Evolutionary conservation across 92 coral and sea anemone genomes (phyloP).

Genomic region (Epizoanthus ramosus): DNA sequence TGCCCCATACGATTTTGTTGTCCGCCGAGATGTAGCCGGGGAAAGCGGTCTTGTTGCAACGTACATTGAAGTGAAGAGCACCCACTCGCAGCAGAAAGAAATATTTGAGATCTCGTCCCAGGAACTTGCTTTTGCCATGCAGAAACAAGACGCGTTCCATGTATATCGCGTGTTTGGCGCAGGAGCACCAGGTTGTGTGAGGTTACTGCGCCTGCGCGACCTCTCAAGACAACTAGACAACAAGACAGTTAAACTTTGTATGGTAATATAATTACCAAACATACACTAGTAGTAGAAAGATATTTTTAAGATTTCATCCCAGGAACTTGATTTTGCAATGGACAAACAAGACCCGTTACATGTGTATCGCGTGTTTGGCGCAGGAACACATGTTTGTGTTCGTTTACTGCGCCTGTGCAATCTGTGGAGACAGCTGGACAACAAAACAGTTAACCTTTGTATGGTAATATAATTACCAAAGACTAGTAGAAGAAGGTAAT

Average conservation of each 20-base stretch:
- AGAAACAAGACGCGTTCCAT: constrained; percentile 62
- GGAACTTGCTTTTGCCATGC: constrained; percentile 77
- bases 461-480: constrained; percentile 30
- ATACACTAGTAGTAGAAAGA: constrained; percentile 16
- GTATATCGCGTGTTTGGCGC: constrained; percentile 90
- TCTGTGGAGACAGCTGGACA: no score
- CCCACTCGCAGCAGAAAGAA: constrained; percentile 72
- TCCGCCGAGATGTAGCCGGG: constrained; percentile 41
- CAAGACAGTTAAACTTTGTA: constrained; percentile 76
- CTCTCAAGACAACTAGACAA: constrained; percentile 74
- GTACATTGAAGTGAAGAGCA: constrained; percentile 84
- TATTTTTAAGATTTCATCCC: no score
- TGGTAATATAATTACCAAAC: constrained; percentile 58
- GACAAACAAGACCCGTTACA: no score
- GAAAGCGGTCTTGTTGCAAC: constrained; percentile 14
- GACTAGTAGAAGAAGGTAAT: no score
- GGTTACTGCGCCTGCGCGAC: constrained; percentile 67
- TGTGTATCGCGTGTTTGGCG: no score
- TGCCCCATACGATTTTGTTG: constrained; percentile 79
- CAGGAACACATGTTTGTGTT: no score
- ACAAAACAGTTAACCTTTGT: no score
- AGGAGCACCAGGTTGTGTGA: constrained; percentile 56
- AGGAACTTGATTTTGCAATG: no score
- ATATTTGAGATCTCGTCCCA: constrained; percentile 76
- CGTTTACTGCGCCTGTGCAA: neutral